These are phyloP conservation scores for Anthopleura xanthogrammica DNA, from an alignment of 92 coral and sea anemone genomes.

Conservation along the genomic window DNA sequence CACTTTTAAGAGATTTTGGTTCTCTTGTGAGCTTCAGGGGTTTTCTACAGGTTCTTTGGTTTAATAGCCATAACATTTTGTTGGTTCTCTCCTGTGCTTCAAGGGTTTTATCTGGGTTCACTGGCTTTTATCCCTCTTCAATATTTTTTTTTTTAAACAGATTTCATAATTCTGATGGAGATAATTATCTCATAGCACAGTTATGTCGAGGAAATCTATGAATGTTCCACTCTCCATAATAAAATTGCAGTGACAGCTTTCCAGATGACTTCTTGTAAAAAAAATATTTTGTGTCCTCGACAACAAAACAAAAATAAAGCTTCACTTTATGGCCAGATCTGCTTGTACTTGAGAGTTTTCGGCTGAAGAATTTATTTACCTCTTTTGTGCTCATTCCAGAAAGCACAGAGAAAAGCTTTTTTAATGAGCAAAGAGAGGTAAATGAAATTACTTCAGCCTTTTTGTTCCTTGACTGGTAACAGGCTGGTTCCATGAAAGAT, in stretches of 20 bases:
- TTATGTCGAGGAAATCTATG: slow-evolving; percentile 1
- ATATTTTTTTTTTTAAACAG: too few relatives aligned
- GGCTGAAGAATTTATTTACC: slow-evolving; percentile 35
- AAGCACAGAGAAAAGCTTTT: slow-evolving; percentile 18
- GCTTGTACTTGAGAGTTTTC: slow-evolving; percentile 13
- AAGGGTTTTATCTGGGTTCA: too few relatives aligned
- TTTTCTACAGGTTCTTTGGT: too few relatives aligned
- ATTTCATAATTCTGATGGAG: background rate
- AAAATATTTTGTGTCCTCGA: slow-evolving; percentile 34
- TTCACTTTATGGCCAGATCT: slow-evolving; percentile 30
- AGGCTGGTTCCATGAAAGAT: slow-evolving; percentile 35
- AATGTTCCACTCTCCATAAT: slow-evolving; percentile 7
- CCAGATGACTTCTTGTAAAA: background rate
- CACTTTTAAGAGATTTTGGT: too few relatives aligned
- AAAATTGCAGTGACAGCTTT: background rate
- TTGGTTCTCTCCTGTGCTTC: too few relatives aligned
- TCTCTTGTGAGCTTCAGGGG: too few relatives aligned
- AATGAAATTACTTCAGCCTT: slow-evolving; percentile 36
- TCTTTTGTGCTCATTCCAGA: slow-evolving; percentile 23
- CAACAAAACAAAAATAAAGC: too few relatives aligned
- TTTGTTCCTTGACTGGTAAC: background rate
- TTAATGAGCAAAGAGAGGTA: slow-evolving; percentile 25
- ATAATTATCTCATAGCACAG: background rate
- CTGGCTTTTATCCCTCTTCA: too few relatives aligned
- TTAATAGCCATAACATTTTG: too few relatives aligned